Evolutionary conservation across 2,113 vertebrate species (phyloP), one percentile per base, ranked within the genome.

Genomic region (Sisor rabdophorus): DNA sequence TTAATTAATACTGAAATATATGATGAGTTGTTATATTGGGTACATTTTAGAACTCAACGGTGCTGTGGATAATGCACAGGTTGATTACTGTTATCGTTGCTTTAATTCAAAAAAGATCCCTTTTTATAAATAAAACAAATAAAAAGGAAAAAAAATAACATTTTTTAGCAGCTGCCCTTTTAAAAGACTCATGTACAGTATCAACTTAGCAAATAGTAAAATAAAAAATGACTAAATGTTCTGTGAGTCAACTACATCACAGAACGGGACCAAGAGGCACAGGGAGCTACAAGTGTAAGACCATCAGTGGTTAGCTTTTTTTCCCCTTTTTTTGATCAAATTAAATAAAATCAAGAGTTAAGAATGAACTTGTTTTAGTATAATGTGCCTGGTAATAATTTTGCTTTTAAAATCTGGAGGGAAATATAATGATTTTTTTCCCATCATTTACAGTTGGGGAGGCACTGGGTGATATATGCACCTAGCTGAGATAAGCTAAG

Each of bases 371-470:
- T 78, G 73, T 80, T 81, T 73, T 44, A 12, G 83, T 84, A 88
- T 86, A 85, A 87, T 86, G 80, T 11, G 50, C 73, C 78, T 71
- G 76, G 80, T 74, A 82, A 80, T 61, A 79, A 79, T 80, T 40
- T 83, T 85, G 76, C 77, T 65, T 53, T 71, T 80, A 86, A 87
- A 88, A 87, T 73, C 87, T 81, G 79, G 53, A 50, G 83, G 81
- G 82, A 89, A 90, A 91, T 89, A 87, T 76, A 90, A 89, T 86
- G 47, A 77, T 83, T 88, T 84, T 86, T 87, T 85, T 85, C 85
- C 78, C 80, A 82, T 79, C 80, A 78, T 86, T 84, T 80, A 83
- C 48, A 59, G 83, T 82, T 83, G 71, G 81, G 85, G 83, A 78
- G 81, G 83, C 81, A 84, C 77, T 68, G 58, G 84, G 78, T 84